A percentile compares a stretch with the other conserved stretches of the same genome.
Conservation (phyloP, 2,797 vertebrate genomes). For the Chanos chanos region DNA sequence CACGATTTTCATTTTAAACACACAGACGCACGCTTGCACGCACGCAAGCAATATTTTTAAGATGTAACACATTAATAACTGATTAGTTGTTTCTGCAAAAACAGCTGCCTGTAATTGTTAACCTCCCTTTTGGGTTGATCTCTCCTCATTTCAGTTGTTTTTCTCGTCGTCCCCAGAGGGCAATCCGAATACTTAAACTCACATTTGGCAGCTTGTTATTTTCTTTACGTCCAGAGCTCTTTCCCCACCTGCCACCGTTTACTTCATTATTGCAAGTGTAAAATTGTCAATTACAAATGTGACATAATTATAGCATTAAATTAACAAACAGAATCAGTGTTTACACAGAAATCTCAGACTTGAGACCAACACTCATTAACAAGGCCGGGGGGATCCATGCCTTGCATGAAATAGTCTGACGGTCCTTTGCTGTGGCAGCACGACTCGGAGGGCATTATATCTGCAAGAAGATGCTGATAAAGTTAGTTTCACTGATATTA, state of each 20-base stretch:
- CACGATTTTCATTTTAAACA: too few species aligned
- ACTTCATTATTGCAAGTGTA: constrained; percentile 34
- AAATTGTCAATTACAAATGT: constrained; percentile 25
- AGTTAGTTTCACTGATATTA: background rate
- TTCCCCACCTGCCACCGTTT: constrained; percentile 17
- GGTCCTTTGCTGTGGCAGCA: background rate
- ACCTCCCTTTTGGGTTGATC: too few species aligned
- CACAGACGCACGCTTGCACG: too few species aligned
- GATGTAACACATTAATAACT: too few species aligned
- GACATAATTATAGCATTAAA: constrained; percentile 23
- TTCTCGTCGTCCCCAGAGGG: too few species aligned
- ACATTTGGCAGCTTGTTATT: background rate
- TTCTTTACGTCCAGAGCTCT: background rate
- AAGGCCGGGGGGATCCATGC: constrained; percentile 8
- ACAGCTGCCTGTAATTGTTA: too few species aligned
- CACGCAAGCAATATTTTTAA: too few species aligned
- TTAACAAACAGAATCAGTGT: constrained; percentile 37
- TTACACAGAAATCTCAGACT: constrained; percentile 14
- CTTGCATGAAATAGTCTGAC: background rate
- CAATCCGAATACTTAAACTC: background rate
- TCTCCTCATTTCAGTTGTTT: too few species aligned
- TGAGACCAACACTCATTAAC: constrained; percentile 24
- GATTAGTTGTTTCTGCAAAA: too few species aligned
- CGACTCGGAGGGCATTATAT: background rate
- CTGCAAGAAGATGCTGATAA: background rate